Conservation (phyloP, 1,140 invertebrate genomes). For the Lepeophtheirus salmonis region DNA sequence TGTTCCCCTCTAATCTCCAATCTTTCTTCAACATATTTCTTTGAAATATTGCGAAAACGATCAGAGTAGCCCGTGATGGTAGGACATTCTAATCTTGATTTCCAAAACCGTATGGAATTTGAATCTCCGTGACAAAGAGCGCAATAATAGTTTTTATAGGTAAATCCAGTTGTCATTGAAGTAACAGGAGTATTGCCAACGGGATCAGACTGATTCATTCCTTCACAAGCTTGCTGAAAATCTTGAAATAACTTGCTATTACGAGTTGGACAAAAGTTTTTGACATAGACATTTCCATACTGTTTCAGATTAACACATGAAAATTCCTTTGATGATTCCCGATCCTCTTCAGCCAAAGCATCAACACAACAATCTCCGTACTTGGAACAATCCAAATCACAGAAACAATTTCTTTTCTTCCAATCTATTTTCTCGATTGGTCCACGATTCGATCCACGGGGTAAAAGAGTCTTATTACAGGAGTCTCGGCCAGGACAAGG, state of each 20-base stretch:
- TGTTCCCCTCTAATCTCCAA: conserved; percentile 23
- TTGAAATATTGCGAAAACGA: conserved; percentile 21
- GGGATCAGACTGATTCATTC: conserved; percentile 26
- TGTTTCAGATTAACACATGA: conserved; percentile 28
- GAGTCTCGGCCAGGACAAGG: conserved; percentile 3
- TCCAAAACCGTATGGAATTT: conserved; percentile 27
- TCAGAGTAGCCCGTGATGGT: conserved; percentile 20
- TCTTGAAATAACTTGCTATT: conserved; percentile 27
- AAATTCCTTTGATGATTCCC: conserved; percentile 23
- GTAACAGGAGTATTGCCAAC: conserved; percentile 31
- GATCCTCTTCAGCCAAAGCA: conserved; percentile 25
- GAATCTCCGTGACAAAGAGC: conserved; percentile 34
- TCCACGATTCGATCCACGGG: conserved; percentile 20
- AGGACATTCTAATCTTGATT: conserved; percentile 29
- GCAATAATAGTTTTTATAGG: conserved; percentile 37
- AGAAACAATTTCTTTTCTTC: conserved; percentile 32
- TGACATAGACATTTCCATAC: conserved; percentile 32
- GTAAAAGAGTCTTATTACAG: conserved; percentile 15
- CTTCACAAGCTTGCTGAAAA: conserved; percentile 24
- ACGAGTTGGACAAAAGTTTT: conserved; percentile 27
- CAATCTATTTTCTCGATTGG: conserved; percentile 24
- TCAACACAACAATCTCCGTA: conserved; percentile 37
- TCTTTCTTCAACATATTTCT: conserved; percentile 20
- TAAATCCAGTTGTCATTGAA: conserved; percentile 27
- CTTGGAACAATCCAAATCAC: conserved; percentile 30